Evolutionary conservation across 2,797 vertebrate genomes (phyloP).

Genomic region (Melanotaenia maccullochi): DNA sequence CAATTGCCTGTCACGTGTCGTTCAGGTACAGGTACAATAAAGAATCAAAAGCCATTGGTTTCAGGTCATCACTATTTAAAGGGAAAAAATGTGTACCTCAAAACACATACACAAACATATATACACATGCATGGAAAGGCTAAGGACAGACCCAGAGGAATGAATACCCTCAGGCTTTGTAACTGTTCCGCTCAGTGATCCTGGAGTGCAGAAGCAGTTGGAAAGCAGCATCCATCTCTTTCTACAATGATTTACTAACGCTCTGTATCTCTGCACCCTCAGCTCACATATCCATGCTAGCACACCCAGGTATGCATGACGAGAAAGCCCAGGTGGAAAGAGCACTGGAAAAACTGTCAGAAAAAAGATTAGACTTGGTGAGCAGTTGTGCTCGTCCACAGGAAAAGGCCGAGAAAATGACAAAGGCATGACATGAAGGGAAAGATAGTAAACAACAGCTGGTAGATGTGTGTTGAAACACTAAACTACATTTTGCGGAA

Average conservation of each 20-base stretch:
- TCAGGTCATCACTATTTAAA: slow-evolving; percentile 66
- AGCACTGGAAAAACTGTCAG: slow-evolving; percentile 38
- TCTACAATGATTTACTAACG: slow-evolving; percentile 74
- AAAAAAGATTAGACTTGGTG: slow-evolving; percentile 33
- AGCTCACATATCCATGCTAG: slow-evolving; percentile 41
- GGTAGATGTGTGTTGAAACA: slow-evolving; percentile 45
- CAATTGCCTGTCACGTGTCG: not conserved
- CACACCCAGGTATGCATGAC: slow-evolving; percentile 54
- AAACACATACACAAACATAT: slow-evolving; percentile 20
- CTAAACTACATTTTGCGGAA: slow-evolving; percentile 42
- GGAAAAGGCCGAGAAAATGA: slow-evolving; percentile 19
- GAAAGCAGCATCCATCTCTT: slow-evolving; percentile 68
- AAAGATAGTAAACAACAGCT: slow-evolving; percentile 56
- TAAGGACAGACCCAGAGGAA: slow-evolving; percentile 46
- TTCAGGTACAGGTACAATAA: slow-evolving; percentile 33
- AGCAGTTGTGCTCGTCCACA: slow-evolving; percentile 5
- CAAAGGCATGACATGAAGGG: slow-evolving; percentile 37
- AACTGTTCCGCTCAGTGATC: slow-evolving; percentile 71
- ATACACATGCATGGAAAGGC: slow-evolving; percentile 16
- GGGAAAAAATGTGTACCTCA: slow-evolving; percentile 37
- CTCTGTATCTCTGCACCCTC: slow-evolving; percentile 54
- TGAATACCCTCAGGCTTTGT: slow-evolving; percentile 63
- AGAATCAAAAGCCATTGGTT: slow-evolving; percentile 44
- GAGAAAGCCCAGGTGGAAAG: slow-evolving; percentile 37
- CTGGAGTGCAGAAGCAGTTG: slow-evolving; percentile 56